Evolutionary conservation across 2,113 vertebrate species (phyloP).

Genomic region (Apteryx mantelli): DNA sequence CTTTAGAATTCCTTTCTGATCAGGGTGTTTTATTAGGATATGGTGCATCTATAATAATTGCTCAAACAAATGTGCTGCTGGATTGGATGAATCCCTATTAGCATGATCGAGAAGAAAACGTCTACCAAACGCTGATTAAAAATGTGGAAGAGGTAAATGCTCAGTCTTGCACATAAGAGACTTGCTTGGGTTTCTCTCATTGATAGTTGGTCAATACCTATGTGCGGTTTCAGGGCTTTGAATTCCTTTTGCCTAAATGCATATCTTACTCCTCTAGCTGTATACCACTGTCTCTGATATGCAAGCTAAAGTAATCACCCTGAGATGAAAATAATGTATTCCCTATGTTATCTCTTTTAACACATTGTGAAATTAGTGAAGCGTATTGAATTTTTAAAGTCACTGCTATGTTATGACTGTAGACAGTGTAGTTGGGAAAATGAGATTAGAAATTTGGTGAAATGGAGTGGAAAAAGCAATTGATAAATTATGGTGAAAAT

Average conservation of each 20-base stretch:
- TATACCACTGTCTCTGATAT: neutral
- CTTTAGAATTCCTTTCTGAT: neutral
- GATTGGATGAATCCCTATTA: neutral
- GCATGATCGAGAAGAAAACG: neutral
- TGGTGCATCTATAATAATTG: slow-evolving; percentile 4
- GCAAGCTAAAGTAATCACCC: neutral
- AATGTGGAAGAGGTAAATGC: neutral
- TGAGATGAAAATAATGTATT: slow-evolving; percentile 56
- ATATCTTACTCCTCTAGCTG: neutral
- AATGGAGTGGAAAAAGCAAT: slow-evolving; percentile 70
- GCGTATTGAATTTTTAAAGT: slow-evolving; percentile 64
- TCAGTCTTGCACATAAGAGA: fast-evolving
- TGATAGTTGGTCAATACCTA: neutral
- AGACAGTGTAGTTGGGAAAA: slow-evolving; percentile 66
- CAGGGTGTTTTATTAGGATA: neutral
- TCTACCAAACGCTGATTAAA: neutral
- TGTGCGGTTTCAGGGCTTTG: neutral
- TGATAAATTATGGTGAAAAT: slow-evolving; percentile 69
- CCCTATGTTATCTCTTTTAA: slow-evolving; percentile 62
- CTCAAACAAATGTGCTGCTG: neutral
- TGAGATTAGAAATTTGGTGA: slow-evolving; percentile 73
- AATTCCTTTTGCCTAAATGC: neutral
- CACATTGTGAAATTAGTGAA: slow-evolving; percentile 71
- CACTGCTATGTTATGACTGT: slow-evolving; percentile 58
- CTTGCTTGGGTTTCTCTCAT: neutral